Base-by-base conservation (phyloP, 1,140 invertebrate genomes). In the Aphidius ervi region DNA sequence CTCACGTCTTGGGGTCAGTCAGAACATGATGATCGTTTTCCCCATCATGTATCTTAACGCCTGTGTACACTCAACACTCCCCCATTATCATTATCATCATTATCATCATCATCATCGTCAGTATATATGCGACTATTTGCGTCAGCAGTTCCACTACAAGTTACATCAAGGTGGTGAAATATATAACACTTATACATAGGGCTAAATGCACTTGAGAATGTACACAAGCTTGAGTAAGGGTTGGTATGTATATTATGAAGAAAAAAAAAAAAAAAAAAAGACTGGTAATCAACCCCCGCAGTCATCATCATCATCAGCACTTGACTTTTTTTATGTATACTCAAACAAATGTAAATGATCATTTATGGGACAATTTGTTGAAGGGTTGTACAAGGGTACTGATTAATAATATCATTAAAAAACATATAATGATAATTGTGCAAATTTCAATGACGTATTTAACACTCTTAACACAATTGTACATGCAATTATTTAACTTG, bases 311-410 rank as follows among this genome's bases (percentile, higher is more conserved):
- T 31, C 23, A 31, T 31, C 23, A 31, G 2, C 23, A 31, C 23
- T 31, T 31, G 23, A 31, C 23, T 31, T 31, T 31, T 31, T 31
- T 3, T 31, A 31, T 31, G 4, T 2, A 2, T 31, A 31, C 9
- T 6, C 47, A 55, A 43, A 41, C 20, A 55, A 56, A 54, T 42
- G 65, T 67, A 60, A 63, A 67, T 63, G 58, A 67, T 16, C 16
- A 16, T 65, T 65, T 65, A 67, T 65, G 57, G 48, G 63, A 40
- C 66, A 49, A 67, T 63, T 57, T 43, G 52, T 54, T 47, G 46
- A 49, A 61, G 52, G 61, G 47, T 46, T 56, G 61, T 58, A 50
- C 47, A 56, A 37, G 57, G 42, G 63, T 60, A 46, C 23, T 47
- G 48, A 16, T 39, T 47, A 40, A 56, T 49, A 63, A 59, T 49